Evolutionary conservation across 2,113 vertebrate species (phyloP), one percentile per base, ranked within the genome.

Genomic region (Cichladusa arquata): DNA sequence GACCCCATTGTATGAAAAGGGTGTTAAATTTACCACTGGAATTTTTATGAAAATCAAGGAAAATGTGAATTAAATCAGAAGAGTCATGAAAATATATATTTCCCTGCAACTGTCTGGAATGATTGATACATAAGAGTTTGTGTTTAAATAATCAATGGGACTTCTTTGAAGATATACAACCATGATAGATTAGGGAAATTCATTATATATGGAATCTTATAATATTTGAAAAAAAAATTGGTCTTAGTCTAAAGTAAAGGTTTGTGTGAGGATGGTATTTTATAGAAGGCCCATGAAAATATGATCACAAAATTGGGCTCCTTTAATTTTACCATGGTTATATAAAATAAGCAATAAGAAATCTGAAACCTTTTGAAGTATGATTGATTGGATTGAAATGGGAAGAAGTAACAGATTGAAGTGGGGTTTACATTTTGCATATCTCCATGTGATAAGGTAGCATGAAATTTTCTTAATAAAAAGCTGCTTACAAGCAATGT

Each of bases 101-200:
- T 92, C 5, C 8, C 26, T 86, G 50, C 12, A 77, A 91, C 57
- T 87, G 38, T 9, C 50, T 88, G n/a, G 25, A 88, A 67, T 95
- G 54, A 94, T 54, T 94, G 85, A 95, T 91, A 33, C 28, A 20
- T 6, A 28, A 29, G n/a, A 77, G 67, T 90, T 84, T 3, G 15
- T 57, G 23, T 84, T 89, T 78, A 93, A 94, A 34, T 94, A 83
- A 81, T 87, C 38, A 83, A 12, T 24, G 42, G 14, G 18, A 36
- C 58, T 82, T 72, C 66, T 95, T 83, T 97, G 71, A 95, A 91
- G 71, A 83, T 79, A 72, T 13, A 60, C 18, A 92, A 8, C 71
- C 45, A 15, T 83, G 44, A 60, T 51, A 94, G 86, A 95, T 94
- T 79, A 95, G 71, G 70, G 36, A 91, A 92, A 83, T 91, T 70